phyloP scores from a whole-genome alignment of 2,888 invertebrate species.

The Fragum whitleyi region DNA sequence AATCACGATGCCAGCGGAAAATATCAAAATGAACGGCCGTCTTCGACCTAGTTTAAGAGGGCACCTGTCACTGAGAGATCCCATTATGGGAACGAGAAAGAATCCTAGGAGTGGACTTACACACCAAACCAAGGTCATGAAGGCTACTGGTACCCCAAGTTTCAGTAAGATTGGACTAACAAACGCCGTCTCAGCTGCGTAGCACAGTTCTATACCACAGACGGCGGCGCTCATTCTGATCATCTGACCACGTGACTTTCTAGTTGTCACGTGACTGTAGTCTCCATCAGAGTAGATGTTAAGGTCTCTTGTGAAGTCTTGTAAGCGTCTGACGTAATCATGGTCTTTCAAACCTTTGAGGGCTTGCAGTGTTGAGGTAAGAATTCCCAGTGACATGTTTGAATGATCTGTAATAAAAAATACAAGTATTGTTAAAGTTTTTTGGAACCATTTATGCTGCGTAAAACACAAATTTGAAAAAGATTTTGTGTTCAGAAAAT shows the following conservation, averaged over 20 bases:
- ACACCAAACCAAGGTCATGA: constrained; percentile 98
- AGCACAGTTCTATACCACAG: constrained; percentile 98
- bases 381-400: constrained; percentile 79
- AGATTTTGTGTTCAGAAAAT: no score
- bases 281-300: constrained; percentile 53
- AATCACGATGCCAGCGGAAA: constrained; percentile 95
- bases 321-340: constrained; percentile 61
- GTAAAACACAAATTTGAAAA: no score
- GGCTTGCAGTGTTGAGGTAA: constrained; percentile 77
- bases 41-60: constrained; percentile 92
- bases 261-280: constrained; percentile 65
- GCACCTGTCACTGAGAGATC: constrained; percentile 96
- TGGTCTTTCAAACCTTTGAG: constrained; percentile 74
- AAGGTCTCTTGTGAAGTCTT: constrained; percentile 56
- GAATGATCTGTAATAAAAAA: constrained; percentile 6
- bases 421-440: not conserved
- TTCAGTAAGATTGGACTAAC: constrained; percentile 97
- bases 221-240: constrained; percentile 96
- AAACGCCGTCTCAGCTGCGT: constrained; percentile 98
- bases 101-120: constrained; percentile 97
- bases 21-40: constrained; percentile 95
- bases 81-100: constrained; percentile 96
- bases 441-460: no score
- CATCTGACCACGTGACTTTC: constrained; percentile 87
- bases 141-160: constrained; percentile 95